Conservation (phyloP, 2,797 vertebrate species). For the Cryptoprocta ferox region DNA sequence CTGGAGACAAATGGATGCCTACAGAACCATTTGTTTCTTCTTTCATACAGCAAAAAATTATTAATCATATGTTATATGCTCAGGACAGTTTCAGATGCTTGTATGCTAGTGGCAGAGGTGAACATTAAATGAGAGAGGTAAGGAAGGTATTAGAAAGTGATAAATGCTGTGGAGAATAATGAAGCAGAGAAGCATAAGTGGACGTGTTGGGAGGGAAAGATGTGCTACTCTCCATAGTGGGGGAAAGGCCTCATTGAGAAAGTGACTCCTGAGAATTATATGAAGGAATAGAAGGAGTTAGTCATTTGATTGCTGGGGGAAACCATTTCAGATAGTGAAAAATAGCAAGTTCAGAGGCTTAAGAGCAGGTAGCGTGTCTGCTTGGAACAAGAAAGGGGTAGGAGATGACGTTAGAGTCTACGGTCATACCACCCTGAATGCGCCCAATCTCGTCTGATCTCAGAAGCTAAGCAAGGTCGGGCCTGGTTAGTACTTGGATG, state of each 20-base stretch:
- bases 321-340: not conserved
- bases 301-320: not conserved
- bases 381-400: not conserved
- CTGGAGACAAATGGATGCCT: not conserved
- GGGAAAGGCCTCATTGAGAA: not conserved
- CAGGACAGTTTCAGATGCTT: not conserved
- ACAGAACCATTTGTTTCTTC: not conserved
- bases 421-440: no score
- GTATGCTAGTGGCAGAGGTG: not conserved
- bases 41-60: constrained; percentile 1
- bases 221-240: not conserved
- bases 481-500: no score
- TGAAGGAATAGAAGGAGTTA: not conserved
- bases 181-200: not conserved
- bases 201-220: not conserved
- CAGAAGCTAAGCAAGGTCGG: no score
- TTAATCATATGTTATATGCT: not conserved
- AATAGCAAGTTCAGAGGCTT: not conserved
- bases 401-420: not conserved
- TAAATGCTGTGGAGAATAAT: not conserved
- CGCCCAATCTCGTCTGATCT: no score
- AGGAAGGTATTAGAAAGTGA: not conserved
- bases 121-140: not conserved
- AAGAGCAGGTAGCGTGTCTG: not conserved
- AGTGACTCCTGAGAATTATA: constrained; percentile 13